A percentile compares a stretch with the other conserved stretches of the same genome.
Evolutionary conservation across 2,797 vertebrate genomes (phyloP).

Genomic region (Leucoraja ocellata): DNA sequence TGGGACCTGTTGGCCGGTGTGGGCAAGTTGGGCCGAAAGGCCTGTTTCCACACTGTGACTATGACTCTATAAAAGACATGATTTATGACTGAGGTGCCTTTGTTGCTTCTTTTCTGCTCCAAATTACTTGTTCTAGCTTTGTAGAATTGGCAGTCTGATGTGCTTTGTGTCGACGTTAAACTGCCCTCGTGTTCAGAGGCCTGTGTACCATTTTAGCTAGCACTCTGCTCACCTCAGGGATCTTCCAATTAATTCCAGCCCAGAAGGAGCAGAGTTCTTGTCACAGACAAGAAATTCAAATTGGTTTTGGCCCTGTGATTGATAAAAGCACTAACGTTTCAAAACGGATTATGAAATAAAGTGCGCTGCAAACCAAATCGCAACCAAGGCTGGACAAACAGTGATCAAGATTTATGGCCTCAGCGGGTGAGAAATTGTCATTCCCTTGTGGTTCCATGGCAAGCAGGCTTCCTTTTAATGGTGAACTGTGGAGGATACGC

Average conservation of each 20-base stretch:
- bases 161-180: not conserved
- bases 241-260: conserved; percentile 1
- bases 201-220: not conserved
- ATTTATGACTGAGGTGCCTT: not conserved
- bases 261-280: not conserved
- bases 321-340: not conserved
- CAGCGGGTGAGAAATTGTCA: not conserved
- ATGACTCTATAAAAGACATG: too few species aligned
- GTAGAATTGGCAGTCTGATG: not conserved
- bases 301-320: not conserved
- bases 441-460: not conserved
- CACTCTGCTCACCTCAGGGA: not conserved
- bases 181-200: not conserved
- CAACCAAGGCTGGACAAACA: not conserved
- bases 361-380: not conserved
- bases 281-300: not conserved
- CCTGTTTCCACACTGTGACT: too few species aligned
- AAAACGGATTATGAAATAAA: not conserved
- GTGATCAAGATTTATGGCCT: too few species aligned
- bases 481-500: not conserved
- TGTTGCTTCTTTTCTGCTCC: not conserved
- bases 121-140: not conserved
- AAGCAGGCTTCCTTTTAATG: conserved; percentile 21
- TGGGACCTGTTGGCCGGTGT: too few species aligned
- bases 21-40: too few species aligned